phyloP scores from a whole-genome alignment of 2,113 vertebrate genomes.

The Tonatia bakeri region DNA sequence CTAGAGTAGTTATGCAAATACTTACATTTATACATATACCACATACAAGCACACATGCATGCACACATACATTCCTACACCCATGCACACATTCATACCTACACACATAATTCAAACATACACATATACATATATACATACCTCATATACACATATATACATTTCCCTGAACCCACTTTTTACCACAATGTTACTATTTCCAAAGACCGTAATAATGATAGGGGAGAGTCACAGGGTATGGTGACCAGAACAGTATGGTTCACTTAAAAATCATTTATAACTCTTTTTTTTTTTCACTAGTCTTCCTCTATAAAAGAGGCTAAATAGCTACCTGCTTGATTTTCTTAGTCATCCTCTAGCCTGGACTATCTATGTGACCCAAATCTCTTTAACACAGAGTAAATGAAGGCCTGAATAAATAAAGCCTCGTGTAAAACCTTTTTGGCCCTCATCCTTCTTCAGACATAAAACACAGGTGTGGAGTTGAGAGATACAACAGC shows the following conservation, averaged over 20 bases:
- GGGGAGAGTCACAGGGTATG: background rate
- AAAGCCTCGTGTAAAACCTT: background rate
- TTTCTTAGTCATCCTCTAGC: background rate
- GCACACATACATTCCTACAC: background rate
- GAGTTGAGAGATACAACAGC: background rate
- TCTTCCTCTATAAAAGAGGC: background rate
- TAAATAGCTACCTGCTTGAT: background rate
- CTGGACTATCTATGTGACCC: background rate
- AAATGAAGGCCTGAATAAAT: background rate
- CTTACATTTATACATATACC: background rate
- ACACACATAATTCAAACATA: background rate
- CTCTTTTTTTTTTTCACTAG: background rate
- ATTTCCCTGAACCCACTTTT: background rate
- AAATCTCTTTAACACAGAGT: background rate
- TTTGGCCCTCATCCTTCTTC: background rate
- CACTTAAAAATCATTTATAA: conserved; percentile 5
- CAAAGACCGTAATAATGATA: background rate
- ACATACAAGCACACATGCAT: background rate
- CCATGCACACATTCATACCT: background rate
- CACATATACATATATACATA: background rate
- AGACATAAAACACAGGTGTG: background rate
- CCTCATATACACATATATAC: background rate
- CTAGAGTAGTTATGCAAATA: background rate
- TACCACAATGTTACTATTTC: background rate
- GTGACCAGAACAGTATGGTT: background rate